A percentile compares a stretch with the other conserved stretches of the same genome.
Evolutionary conservation across 1,140 invertebrate species (phyloP).

Genomic region (Lordiphosa collinella): DNA sequence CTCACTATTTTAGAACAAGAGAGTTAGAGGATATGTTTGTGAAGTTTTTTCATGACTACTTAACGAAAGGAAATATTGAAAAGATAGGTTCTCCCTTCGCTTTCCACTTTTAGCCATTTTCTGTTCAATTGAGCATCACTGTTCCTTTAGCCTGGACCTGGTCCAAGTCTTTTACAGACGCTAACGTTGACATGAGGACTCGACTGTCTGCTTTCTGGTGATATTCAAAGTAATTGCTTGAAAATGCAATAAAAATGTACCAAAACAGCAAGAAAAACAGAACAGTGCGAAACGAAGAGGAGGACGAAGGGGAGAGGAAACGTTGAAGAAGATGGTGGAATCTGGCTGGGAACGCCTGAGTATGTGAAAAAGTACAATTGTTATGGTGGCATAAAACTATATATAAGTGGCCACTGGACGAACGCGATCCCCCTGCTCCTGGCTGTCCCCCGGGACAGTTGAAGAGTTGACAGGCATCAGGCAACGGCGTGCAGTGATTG

Average conservation of each 20-base stretch:
- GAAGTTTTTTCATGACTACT: no score
- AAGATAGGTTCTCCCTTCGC: no score
- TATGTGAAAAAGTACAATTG: constrained; percentile 71
- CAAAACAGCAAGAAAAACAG: constrained; percentile 34
- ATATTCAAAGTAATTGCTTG: constrained; percentile 78
- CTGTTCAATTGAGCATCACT: no score
- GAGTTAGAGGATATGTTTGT: no score
- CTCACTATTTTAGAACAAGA: no score
- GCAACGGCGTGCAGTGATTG: constrained; percentile 64
- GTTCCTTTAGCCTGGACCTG: no score
- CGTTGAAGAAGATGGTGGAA: constrained; percentile 49
- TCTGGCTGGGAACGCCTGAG: constrained; percentile 56
- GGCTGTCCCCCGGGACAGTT: constrained; percentile 14
- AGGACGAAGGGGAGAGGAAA: constrained; percentile 7
- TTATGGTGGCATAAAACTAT: constrained; percentile 75
- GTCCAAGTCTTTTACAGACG: constrained; percentile 28
- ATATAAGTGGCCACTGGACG: constrained; percentile 58
- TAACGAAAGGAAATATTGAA: no score
- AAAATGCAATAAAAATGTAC: constrained; percentile 78
- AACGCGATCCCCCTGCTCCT: neutral
- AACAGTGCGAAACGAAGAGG: neutral
- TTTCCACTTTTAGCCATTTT: no score
- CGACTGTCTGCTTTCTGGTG: constrained; percentile 41
- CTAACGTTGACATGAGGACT: constrained; percentile 32
- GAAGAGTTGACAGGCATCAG: constrained; percentile 25